Evolutionary conservation across 2,888 invertebrate genomes (phyloP).

Genomic region (Cerastis leucographa): DNA sequence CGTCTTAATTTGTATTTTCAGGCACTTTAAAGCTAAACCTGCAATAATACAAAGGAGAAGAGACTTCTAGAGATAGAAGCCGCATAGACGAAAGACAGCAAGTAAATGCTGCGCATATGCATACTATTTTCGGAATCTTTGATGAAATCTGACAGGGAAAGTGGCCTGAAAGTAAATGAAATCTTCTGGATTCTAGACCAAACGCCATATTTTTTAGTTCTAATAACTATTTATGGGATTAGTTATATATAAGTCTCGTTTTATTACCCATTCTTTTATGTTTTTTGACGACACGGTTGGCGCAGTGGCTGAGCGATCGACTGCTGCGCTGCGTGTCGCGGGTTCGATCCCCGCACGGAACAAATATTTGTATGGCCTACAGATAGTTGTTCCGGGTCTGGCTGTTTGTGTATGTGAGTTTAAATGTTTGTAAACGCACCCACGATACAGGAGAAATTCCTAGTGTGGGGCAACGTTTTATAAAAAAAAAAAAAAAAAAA

Average conservation of each 20-base stretch:
- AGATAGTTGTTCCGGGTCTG: too few species aligned
- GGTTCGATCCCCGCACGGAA: too few species aligned
- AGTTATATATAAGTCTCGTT: conserved; percentile 2
- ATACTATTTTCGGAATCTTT: not conserved
- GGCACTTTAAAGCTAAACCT: not conserved
- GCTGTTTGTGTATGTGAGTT: too few species aligned
- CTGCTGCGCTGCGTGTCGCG: too few species aligned
- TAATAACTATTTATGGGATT: not conserved
- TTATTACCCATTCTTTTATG: conserved; percentile 20
- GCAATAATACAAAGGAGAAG: not conserved
- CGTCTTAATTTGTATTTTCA: not conserved
- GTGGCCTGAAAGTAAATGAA: not conserved
- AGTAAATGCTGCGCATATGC: not conserved
- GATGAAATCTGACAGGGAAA: not conserved
- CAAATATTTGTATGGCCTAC: too few species aligned
- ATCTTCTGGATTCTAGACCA: not conserved
- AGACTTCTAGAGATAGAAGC: not conserved
- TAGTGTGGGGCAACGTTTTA: too few species aligned
- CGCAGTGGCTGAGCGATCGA: too few species aligned
- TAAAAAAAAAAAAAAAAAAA: too few species aligned
- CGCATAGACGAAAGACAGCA: not conserved
- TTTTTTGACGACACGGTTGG: too few species aligned
- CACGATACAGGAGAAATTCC: too few species aligned
- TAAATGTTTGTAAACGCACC: too few species aligned
- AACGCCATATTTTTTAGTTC: not conserved